Conservation (phyloP, 2,113 vertebrate species). For the Hippocampus abdominalis region DNA sequence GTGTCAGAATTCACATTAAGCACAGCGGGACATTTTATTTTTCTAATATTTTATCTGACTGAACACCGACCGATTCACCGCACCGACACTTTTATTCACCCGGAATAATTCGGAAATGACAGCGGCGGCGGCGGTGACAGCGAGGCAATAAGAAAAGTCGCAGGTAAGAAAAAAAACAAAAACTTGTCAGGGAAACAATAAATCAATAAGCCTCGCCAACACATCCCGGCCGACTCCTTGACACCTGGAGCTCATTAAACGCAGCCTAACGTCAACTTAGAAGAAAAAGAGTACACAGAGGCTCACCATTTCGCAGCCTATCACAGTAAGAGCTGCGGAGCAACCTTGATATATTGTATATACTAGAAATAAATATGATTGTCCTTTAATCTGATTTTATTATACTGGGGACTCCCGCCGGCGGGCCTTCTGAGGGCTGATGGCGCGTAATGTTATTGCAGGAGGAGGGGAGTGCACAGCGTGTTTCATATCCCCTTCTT, state of each 20-base stretch:
- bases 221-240: conserved; percentile 68
- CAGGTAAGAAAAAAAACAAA: conserved; percentile 30
- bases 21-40: conserved; percentile 43
- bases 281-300: conserved; percentile 78
- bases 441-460: conserved; percentile 90
- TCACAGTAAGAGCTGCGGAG: conserved; percentile 69
- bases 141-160: conserved; percentile 62
- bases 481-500: conserved; percentile 71
- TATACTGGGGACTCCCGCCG: conserved; percentile 91
- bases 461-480: conserved; percentile 52
- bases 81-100: conserved; percentile 65
- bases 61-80: conserved; percentile 32
- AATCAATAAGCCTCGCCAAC: conserved; percentile 70
- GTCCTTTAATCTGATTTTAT: conserved; percentile 98
- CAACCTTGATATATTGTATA: conserved; percentile 91
- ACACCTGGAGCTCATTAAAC: conserved; percentile 88
- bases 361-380: conserved; percentile 97
- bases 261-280: conserved; percentile 88
- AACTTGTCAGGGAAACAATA: conserved; percentile 69
- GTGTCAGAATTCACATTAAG: conserved; percentile 51
- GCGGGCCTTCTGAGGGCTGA: conserved; percentile 87
- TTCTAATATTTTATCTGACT: conserved; percentile 49
- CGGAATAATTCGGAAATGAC: conserved; percentile 62
- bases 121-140: conserved; percentile 60
- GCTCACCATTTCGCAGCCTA: conserved; percentile 62